Percentiles rank a stretch among this genome's conserved stretches.
Conservation (phyloP, 2,797 vertebrate species). For the Brachyalestes nurse region DNA sequence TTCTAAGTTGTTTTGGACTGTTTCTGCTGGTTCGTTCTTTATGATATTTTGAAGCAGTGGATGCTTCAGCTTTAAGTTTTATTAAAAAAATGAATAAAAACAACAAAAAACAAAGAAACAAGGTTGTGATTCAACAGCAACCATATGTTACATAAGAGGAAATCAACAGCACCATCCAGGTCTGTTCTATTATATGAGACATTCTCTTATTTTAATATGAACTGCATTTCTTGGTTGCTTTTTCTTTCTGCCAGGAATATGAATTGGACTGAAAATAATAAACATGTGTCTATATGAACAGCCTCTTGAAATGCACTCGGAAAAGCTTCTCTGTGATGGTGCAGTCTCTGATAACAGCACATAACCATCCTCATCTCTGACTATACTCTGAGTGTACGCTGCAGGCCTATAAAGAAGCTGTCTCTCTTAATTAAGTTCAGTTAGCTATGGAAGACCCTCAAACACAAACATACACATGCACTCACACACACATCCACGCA, state of each 20-base stretch:
- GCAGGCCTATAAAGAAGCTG: conserved; percentile 58
- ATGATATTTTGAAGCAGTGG: too few relatives aligned
- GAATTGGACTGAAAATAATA: not conserved
- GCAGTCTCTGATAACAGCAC: conserved; percentile 9
- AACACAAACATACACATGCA: conserved; percentile 39
- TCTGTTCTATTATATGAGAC: too few relatives aligned
- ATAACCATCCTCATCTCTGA: conserved; percentile 32
- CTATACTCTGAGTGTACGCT: conserved; percentile 28
- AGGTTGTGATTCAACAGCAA: too few relatives aligned
- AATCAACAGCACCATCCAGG: too few relatives aligned
- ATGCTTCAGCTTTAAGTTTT: too few relatives aligned
- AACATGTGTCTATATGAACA: not conserved
- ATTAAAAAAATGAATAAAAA: too few relatives aligned
- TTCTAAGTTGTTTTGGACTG: too few relatives aligned
- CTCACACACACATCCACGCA: conserved; percentile 24
- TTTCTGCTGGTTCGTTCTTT: too few relatives aligned
- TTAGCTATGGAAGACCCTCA: conserved; percentile 72
- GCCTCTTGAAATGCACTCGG: not conserved
- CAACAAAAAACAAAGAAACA: too few relatives aligned
- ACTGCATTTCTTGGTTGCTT: not conserved
- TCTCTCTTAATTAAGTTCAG: conserved; percentile 71
- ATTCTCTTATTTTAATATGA: not conserved
- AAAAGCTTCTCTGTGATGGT: not conserved
- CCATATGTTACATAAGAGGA: too few relatives aligned
- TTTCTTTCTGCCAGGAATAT: not conserved